A percentile compares a stretch with the other conserved stretches of the same genome.
Conservation (phyloP, 2,888 invertebrate species). For the Margaritifera margaritifera region DNA sequence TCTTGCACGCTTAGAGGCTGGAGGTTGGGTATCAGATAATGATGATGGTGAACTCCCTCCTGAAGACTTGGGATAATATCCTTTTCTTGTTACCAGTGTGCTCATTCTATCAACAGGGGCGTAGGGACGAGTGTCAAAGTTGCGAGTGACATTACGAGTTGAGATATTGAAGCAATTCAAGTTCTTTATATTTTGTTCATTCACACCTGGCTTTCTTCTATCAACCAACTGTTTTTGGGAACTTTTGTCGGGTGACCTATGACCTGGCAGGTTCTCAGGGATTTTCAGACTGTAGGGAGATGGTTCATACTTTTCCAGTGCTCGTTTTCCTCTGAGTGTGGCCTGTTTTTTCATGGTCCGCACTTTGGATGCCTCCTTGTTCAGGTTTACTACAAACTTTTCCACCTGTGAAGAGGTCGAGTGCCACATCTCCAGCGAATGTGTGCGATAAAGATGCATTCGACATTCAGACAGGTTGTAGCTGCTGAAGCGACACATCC, state of each 20-base stretch:
- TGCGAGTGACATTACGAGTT: conserved; percentile 45
- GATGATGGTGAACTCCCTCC: not conserved
- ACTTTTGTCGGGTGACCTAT: not conserved
- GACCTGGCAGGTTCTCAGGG: not conserved
- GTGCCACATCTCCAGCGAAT: conserved; percentile 17
- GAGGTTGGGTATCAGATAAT: too few relatives aligned
- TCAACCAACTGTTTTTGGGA: not conserved
- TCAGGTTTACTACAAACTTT: conserved; percentile 52
- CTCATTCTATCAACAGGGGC: conserved; percentile 13
- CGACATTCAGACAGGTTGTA: conserved; percentile 61
- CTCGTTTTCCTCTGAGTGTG: conserved; percentile 29
- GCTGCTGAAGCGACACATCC: conserved; percentile 79
- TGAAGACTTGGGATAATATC: conserved; percentile 22
- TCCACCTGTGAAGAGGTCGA: conserved; percentile 7
- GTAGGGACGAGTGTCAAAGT: conserved; percentile 43
- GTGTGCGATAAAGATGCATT: conserved; percentile 57
- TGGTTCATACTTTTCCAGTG: conserved; percentile 1
- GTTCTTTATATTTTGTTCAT: conserved; percentile 1
- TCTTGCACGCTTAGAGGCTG: too few relatives aligned
- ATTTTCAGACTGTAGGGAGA: too few relatives aligned
- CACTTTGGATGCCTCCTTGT: conserved; percentile 47
- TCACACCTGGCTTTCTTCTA: conserved; percentile 10
- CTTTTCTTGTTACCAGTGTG: conserved; percentile 30
- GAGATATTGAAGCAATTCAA: conserved; percentile 41
- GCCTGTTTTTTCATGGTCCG: conserved; percentile 44